Base-by-base conservation (phyloP, 1,140 invertebrate genomes). In the Homalodisca vitripennis region DNA sequence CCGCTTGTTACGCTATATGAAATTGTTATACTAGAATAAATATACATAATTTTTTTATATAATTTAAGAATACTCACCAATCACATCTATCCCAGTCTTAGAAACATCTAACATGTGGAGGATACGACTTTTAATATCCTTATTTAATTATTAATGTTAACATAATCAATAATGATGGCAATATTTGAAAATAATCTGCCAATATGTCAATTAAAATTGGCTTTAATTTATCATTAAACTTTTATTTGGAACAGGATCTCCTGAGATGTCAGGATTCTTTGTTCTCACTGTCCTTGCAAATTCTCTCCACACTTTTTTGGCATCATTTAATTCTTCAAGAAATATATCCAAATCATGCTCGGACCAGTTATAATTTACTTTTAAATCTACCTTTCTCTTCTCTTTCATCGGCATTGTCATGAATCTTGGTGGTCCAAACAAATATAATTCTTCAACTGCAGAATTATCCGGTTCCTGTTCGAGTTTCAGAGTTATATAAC, bases 351-450 rank as follows among this genome's bases (percentile, higher is more conserved):
- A n/a, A 22, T 51, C 48, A 10, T 22, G 48, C 17, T 51, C 48
- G n/a, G 3, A 3, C 48, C 48, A 51, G 3, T 51, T 51, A 22
- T 51, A 51, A 51, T 14, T 51, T 20, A 3, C 22, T 22, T 51
- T 51, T 22, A 51, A 51, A 3, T 51, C 48, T 6, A 20, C 14
- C 22, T 20, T 22, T 51, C 48, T 51, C 48, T 22, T 51, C 14
- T 51, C 48, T 51, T 51, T 51, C 3, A 51, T 51, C 48, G 48
- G 48, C 48, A 51, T 51, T 12, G 48, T 51, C 48, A 51, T 51
- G 22, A 51, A 51, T n/a, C 48, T 51, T 20, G 48, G 48, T 10
- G 48, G 48, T 20, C 48, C 48, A 22, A 51, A 51, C 22, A 51
- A 51, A 51, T 12, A 51, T 10, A 51, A 51, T 3, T 51, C 48